Base-by-base conservation (phyloP, 2,113 vertebrate genomes). In the Pipra filicauda region DNA sequence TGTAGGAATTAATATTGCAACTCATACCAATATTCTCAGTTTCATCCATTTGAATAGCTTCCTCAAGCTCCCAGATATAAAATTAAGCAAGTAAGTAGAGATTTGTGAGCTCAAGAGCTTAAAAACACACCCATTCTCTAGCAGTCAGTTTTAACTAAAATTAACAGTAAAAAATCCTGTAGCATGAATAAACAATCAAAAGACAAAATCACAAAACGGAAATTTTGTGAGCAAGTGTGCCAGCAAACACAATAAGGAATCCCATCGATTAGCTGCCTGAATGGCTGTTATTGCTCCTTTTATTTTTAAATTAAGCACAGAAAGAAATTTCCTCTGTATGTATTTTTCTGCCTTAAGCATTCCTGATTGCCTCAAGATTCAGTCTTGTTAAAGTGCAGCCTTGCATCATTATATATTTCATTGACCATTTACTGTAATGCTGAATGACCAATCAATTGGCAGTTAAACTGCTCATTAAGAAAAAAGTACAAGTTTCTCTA, bases 401-500 rank as follows among this genome's bases (percentile, higher is more conserved):
- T 61, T 85, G 77, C 84, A 79, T 86, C 76, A 69, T 93, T 72
- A 81, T 85, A 55, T 95, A 92, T 95, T 95, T 93, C 79, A 95
- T 77, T 95, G 90, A 77, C 79, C 85, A 75, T 81, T 91, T 91
- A 92, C 88, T 88, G 90, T 84, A 93, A 83, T 55, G 78, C 55
- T 88, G 91, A 88, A 83, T 77, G 93, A 81, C 82, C 74, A 37
- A 96, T 96, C 92, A 94, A 95, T 91, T 44, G 95, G 82, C 92
- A 95, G 69, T 84, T 94, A 88, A 90, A 84, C 78, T 90, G 78
- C 90, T 93, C 92, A 74, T 97, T 96, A 97, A 84, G 65, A 71
- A 90, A 96, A 97, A 96, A 88, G 78, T 90, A 91, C 88, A 91
- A 88, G 72, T 96, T 96, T 92, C 58, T 79, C 83, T 71, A 80